phyloP scores from a whole-genome alignment of 2,888 invertebrate genomes.

The Malachius bipustulatus region DNA sequence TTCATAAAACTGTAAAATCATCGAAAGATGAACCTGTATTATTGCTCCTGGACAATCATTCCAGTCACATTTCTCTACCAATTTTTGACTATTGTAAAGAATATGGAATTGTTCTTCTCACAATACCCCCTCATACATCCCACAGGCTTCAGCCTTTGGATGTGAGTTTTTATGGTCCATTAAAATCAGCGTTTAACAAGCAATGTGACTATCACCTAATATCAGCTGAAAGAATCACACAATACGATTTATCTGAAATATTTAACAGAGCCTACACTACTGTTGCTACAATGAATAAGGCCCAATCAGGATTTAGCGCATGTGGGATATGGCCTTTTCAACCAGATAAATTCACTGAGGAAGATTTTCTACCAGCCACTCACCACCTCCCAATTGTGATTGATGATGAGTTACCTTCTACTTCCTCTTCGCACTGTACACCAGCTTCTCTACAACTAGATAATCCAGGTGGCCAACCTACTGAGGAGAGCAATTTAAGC shows the following conservation, averaged over 20 bases:
- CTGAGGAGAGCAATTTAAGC: too few species aligned
- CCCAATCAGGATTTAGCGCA: too few species aligned
- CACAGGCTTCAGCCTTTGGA: too few species aligned
- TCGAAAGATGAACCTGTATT: too few species aligned
- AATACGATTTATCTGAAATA: conserved; percentile 12
- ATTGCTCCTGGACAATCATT: too few species aligned
- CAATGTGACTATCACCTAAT: conserved; percentile 11
- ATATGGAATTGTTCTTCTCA: conserved; percentile 11
- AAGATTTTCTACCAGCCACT: conserved; percentile 10
- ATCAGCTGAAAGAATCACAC: too few species aligned
- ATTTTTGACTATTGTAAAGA: too few species aligned
- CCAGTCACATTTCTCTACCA: too few species aligned
- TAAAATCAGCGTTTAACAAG: conserved; percentile 11
- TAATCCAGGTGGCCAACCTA: conserved; percentile 3
- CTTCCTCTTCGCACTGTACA: conserved; percentile 5
- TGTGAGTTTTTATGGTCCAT: too few species aligned
- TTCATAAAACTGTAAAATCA: too few species aligned
- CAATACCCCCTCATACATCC: conserved; percentile 11
- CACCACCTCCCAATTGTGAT: conserved; percentile 10
- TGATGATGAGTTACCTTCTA: conserved; percentile 10
- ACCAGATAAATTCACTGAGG: conserved; percentile 13
- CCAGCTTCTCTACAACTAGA: conserved; percentile 2
- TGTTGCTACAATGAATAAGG: too few species aligned
- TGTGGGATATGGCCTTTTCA: conserved; percentile 12
- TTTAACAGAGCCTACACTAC: conserved; percentile 13